These are phyloP conservation scores for Colostygia pectinataria DNA, from an alignment of 2,888 invertebrate species.

Conservation along the genomic window DNA sequence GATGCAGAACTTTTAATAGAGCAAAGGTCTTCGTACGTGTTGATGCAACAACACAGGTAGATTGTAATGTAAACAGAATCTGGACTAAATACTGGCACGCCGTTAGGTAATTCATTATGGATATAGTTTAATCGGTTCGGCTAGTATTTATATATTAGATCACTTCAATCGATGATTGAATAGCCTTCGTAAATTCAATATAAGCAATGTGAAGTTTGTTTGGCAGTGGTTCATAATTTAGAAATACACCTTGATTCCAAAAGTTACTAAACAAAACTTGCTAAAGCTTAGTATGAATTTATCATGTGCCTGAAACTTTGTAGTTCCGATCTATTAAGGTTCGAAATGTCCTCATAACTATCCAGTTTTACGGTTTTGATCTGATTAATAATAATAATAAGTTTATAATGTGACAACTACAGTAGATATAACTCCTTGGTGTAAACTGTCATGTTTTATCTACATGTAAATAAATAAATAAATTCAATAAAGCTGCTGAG, in stretches of 20 bases:
- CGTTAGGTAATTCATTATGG: constrained; percentile 5
- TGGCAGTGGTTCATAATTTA: constrained; percentile 16
- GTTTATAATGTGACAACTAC: no score
- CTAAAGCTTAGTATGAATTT: no score
- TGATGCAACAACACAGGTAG: constrained; percentile 26
- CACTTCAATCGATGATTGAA: background rate
- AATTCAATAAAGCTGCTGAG: constrained; percentile 55
- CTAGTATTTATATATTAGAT: background rate
- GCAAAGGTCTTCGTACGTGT: constrained; percentile 15
- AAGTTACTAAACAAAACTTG: no score
- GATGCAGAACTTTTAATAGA: constrained; percentile 18
- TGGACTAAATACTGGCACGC: constrained; percentile 4
- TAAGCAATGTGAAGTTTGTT: constrained; percentile 3
- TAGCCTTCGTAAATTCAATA: background rate
- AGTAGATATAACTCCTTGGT: no score
- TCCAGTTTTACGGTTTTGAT: no score
- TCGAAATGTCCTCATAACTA: no score
- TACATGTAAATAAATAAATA: no score
- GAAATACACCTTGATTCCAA: background rate
- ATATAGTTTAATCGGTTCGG: constrained; percentile 4
- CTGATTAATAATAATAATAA: no score
- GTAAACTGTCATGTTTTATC: no score
- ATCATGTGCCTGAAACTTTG: no score
- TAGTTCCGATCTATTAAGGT: no score
- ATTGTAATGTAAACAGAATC: constrained; percentile 26